These are phyloP conservation scores for Exephanes ischioxanthus DNA, from an alignment of 2,888 invertebrate species.

Conservation along the genomic window DNA sequence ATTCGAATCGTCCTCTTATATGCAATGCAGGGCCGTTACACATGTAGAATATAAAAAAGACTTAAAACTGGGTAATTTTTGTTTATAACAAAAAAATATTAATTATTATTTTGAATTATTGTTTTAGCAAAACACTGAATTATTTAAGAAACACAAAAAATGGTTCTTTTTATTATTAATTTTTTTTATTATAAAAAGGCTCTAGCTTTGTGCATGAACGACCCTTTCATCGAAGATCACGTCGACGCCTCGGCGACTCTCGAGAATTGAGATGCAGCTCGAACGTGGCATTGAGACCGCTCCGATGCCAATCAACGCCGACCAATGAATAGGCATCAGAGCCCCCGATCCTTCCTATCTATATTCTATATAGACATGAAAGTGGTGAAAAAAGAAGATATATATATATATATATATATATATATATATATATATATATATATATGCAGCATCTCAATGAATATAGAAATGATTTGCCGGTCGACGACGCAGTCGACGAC, in stretches of 20 bases:
- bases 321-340: constrained; percentile 51
- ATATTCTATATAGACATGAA: constrained; percentile 10
- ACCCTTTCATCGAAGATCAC: constrained; percentile 39
- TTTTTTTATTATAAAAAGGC: background rate
- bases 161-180: background rate
- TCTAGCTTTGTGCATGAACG: background rate
- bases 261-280: constrained; percentile 63
- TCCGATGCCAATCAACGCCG: constrained; percentile 62
- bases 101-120: no score
- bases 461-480: constrained; percentile 63
- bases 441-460: constrained; percentile 36
- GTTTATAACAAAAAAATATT: no score
- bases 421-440: background rate
- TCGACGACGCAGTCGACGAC: constrained; percentile 16
- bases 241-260: constrained; percentile 20
- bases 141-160: background rate
- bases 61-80: no score
- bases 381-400: constrained; percentile 20
- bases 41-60: background rate
- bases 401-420: background rate
- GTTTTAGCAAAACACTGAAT: background rate
- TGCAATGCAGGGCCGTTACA: no score
- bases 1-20: no score
- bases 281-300: constrained; percentile 60
- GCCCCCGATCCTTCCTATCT: constrained; percentile 5